Base-by-base conservation (phyloP, 2,797 vertebrate genomes). In the Loris lydekkerianus region DNA sequence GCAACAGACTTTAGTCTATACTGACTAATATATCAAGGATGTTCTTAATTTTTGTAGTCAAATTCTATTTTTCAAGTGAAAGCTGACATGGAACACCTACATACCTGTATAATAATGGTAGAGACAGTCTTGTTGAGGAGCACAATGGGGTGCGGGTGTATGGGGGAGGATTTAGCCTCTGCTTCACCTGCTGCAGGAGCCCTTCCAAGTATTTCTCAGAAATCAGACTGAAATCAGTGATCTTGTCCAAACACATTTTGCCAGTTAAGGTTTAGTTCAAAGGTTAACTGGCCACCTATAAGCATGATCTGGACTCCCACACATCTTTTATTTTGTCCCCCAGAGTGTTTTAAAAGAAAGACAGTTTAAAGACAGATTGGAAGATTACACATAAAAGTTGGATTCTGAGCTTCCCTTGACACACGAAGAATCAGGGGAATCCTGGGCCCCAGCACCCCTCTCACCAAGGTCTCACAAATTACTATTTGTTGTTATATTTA, bases 121-220 rank as follows among this genome's bases (percentile, higher is more conserved):
- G 49, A 13, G 73, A 31, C 3, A 5, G 60, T 15, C 10, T 15
- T n/a, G 17, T 49, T 86, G 58, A 34, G 46, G 49, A 75, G 23
- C 2, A 4, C 7, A 34, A 21, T n/a, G 25, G 31, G 29, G 2
- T 0, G n/a, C 3, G 17, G 14, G 4, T 18, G 15, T n/a, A 14
- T 20, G 5, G 2, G 25, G 27, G 20, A 40, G 29, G 25, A 2
- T 8, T 10, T 23, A n/a, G 27, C 21, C 67, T 69, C 56, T 13
- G 34, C 10, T 31, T 10, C 25, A 4, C 15, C 14, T 46, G 65
- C 34, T 21, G 0, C 8, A 23, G 25, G 9, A 82, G 53, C 21
- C 18, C 7, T 14, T 9, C 17, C 21, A 29, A 18, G 1, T 2
- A 53, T 53, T 23, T 76, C 21, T 29, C 58, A n/a, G 72, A 84